Percentiles rank a stretch among this genome's conserved stretches.
These are phyloP conservation scores for Drosophila cognata DNA, from an alignment of 2,888 invertebrate genomes.

Conservation along the genomic window DNA sequence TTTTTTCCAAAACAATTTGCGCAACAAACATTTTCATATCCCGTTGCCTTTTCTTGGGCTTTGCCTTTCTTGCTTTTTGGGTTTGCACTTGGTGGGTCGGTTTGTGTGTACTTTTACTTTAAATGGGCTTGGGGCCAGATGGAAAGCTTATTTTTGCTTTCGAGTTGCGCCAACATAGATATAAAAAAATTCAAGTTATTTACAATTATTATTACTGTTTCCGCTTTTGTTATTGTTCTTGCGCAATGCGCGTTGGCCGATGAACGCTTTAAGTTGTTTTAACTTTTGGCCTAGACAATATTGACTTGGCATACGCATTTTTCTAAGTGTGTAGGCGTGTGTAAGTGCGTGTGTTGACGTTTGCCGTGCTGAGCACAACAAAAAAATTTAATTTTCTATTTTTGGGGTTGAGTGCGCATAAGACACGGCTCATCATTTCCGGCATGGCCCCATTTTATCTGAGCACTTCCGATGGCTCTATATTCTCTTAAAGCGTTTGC, in stretches of 20 bases:
- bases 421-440: constrained; percentile 60
- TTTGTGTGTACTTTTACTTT: constrained; percentile 48
- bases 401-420: constrained; percentile 63
- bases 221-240: constrained; percentile 31
- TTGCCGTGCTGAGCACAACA: constrained; percentile 52
- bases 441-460: constrained; percentile 39
- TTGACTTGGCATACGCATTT: constrained; percentile 51
- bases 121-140: constrained; percentile 55
- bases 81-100: constrained; percentile 8
- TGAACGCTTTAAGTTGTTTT: constrained; percentile 64
- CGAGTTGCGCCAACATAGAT: constrained; percentile 21
- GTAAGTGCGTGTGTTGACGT: constrained; percentile 24
- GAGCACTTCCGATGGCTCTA: constrained; percentile 34
- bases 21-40: constrained; percentile 53
- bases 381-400: constrained; percentile 75
- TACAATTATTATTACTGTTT: constrained; percentile 72
- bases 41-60: constrained; percentile 44
- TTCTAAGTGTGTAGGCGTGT: constrained; percentile 17
- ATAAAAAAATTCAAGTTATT: constrained; percentile 62
- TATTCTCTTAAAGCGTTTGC: constrained; percentile 28
- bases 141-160: constrained; percentile 45
- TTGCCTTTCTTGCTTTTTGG: constrained; percentile 36
- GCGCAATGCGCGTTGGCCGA: constrained; percentile 58
- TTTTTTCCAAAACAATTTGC: constrained; percentile 53
- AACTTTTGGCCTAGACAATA: constrained; percentile 51